Evolutionary conservation across 2,888 invertebrate genomes (phyloP), one percentile per base, ranked within the genome.

Genomic region (Cylloceria caligata): DNA sequence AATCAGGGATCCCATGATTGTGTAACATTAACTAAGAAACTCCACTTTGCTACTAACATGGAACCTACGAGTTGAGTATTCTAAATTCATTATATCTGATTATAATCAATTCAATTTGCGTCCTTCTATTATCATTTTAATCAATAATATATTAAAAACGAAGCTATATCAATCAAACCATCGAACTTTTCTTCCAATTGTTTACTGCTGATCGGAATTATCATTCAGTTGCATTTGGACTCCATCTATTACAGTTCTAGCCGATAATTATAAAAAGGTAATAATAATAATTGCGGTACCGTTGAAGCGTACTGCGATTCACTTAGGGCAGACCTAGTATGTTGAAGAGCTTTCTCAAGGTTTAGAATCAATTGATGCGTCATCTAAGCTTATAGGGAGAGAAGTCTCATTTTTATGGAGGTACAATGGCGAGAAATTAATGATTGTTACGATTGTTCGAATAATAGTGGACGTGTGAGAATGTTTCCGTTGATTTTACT

Each of bases 1-100:
- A 67, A 55, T 30, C 52, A 52, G 64, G 24, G 55, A 45, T 74
- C 36, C 16, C 42, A 45, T 9, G 47, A 65, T 65, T 24, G 9
- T 19, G 11, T 13, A 4, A 36, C 49, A 47, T 45, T 13, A 60
- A 67, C 55, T 39, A 75, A 16, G 16, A 55, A 68, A 52, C 62
- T 69, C 11, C 9, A 19, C 9, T 62, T 13, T 16, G 24, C 11
- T 39, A 34, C 13, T 6, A 21, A 34, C 24, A 19, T 47, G 7
- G 47, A 47, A 47, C 1, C 47, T 5, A 7, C 47, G 2, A 47
- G 19, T 47, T 47, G 16, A 1, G 0, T 47, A 47, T 21, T 7
- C 19, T 16, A 16, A 16, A 47, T 19, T 47, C 6, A 16, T 45
- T 0, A 47, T 2, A 7, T 7, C 5, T 47, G 19, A 5, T 47